Evolutionary conservation across 2,888 invertebrate genomes (phyloP).

Genomic region (Amphipyra berbera): DNA sequence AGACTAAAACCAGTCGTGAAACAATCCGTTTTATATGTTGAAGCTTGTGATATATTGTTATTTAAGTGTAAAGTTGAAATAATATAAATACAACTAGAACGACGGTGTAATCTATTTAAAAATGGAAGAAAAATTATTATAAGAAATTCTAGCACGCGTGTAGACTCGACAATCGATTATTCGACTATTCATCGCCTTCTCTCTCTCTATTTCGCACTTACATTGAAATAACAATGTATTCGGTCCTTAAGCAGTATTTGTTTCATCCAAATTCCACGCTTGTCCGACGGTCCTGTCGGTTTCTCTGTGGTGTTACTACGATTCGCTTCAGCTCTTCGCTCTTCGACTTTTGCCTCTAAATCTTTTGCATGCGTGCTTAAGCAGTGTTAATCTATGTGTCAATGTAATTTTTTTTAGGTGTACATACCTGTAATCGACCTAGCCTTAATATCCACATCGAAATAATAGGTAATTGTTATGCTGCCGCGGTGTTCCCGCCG

Average conservation of each 20-base stretch:
- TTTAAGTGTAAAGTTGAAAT: slow-evolving; percentile 89
- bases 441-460: slow-evolving; percentile 89
- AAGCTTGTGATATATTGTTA: slow-evolving; percentile 90
- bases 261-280: slow-evolving; percentile 89
- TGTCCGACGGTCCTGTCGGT: slow-evolving; percentile 43
- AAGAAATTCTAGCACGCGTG: slow-evolving; percentile 84
- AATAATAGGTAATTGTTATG: slow-evolving; percentile 81
- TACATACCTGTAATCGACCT: slow-evolving; percentile 83
- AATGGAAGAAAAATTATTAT: slow-evolving; percentile 73
- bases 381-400: slow-evolving; percentile 78
- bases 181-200: slow-evolving; percentile 58
- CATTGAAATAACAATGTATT: slow-evolving; percentile 90
- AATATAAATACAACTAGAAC: slow-evolving; percentile 83
- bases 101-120: slow-evolving; percentile 81
- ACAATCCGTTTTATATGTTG: slow-evolving; percentile 84
- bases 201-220: slow-evolving; percentile 78
- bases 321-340: slow-evolving; percentile 58
- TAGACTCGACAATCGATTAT: slow-evolving; percentile 66
- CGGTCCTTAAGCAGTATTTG: slow-evolving; percentile 71
- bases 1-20: slow-evolving; percentile 40
- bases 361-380: slow-evolving; percentile 89
- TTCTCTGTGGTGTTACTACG: slow-evolving; percentile 57
- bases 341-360: slow-evolving; percentile 84
- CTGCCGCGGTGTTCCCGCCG: slow-evolving; percentile 42
- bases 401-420: slow-evolving; percentile 83